phyloP scores from a whole-genome alignment of 2,797 vertebrate genomes.

The Hippopotamyrus pictus region DNA sequence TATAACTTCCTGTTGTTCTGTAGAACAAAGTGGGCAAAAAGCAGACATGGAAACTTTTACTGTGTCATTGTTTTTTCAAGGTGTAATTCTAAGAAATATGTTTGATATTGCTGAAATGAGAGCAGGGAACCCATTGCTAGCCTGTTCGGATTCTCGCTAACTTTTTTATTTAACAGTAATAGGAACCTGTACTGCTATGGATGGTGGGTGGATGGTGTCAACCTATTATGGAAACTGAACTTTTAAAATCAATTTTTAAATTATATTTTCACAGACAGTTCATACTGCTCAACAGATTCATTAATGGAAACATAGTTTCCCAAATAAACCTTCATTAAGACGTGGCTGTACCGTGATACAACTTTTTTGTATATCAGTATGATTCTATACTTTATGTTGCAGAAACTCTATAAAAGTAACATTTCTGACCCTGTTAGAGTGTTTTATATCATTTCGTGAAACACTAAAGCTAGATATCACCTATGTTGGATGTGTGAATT shows the following conservation, averaged over 20 bases:
- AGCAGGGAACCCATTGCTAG: background rate
- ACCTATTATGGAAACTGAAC: background rate
- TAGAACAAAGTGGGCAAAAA: conserved; percentile 54
- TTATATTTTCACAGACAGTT: background rate
- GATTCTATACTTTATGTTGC: background rate
- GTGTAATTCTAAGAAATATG: background rate
- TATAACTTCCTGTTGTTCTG: conserved; percentile 71
- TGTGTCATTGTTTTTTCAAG: conserved; percentile 50
- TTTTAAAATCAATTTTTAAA: background rate
- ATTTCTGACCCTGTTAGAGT: background rate
- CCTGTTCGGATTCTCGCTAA: background rate
- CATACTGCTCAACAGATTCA: background rate
- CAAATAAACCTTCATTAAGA: background rate
- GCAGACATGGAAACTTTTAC: conserved; percentile 64
- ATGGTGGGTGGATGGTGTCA: background rate
- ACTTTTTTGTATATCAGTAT: background rate
- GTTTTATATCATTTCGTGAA: background rate
- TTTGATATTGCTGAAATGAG: conserved; percentile 34
- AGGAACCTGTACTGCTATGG: background rate
- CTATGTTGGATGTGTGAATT: background rate
- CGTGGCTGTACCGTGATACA: background rate
- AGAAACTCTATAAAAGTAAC: background rate
- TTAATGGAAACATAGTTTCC: background rate
- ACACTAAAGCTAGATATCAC: background rate
- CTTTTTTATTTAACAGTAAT: background rate